These are phyloP conservation scores for Telmatherina bonti DNA, from an alignment of 2,797 vertebrate genomes.

Conservation along the genomic window DNA sequence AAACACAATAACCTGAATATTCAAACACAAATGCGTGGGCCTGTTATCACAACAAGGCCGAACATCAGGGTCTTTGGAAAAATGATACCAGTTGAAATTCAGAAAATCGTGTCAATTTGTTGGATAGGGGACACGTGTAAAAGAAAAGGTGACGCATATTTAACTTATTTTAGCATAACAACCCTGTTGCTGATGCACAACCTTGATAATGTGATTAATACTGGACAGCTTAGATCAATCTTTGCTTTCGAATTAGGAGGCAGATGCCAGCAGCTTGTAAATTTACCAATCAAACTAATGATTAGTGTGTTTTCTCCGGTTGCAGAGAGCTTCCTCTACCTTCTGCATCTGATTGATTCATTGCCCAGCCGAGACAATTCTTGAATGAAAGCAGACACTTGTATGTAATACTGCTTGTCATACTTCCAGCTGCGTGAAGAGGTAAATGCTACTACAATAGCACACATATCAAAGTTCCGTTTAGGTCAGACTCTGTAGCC, in stretches of 20 bases:
- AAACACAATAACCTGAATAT: no score
- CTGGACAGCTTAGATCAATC: constrained; percentile 5
- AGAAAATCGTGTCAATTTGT: background rate
- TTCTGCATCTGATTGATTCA: background rate
- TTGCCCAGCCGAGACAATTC: constrained; percentile 8
- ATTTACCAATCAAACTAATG: constrained; percentile 2
- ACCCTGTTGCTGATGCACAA: background rate
- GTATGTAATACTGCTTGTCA: background rate
- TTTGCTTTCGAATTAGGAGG: background rate
- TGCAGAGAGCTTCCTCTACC: background rate
- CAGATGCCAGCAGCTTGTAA: constrained; percentile 1
- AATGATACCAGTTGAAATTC: background rate
- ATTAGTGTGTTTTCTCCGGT: constrained; percentile 13
- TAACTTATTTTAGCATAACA: no score
- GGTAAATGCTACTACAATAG: background rate
- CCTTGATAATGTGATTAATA: background rate
- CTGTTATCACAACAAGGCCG: background rate
- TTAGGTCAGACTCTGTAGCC: constrained; percentile 20
- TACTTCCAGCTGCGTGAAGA: constrained; percentile 6
- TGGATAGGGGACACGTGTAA: background rate
- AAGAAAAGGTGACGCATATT: no score
- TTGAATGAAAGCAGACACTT: background rate
- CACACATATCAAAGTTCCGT: constrained; percentile 18
- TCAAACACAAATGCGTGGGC: no score
- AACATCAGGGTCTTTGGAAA: background rate